Base-by-base conservation (phyloP, 2,113 vertebrate species). In the Callithrix jacchus region DNA sequence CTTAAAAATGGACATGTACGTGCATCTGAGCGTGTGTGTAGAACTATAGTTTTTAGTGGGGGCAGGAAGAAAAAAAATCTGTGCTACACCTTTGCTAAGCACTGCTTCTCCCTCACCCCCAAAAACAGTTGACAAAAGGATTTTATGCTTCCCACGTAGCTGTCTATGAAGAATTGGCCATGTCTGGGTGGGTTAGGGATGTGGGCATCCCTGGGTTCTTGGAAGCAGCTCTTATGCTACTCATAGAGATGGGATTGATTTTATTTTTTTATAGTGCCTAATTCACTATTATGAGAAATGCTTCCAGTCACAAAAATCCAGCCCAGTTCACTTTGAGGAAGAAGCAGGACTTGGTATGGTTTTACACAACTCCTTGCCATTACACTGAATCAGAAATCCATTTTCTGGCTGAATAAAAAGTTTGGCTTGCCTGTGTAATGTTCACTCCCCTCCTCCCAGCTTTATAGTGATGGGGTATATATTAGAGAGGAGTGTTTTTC, bases 211-310 rank as follows among this genome's bases (percentile, higher is more conserved):
- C 80, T 90, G 40, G 56, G 40, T 92, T 87, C 23, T 56, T 30
- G 35, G 89, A 94, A 93, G 77, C 74, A 80, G 40, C 83, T 97
- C 58, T 40, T 56, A 18, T 1, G 40, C 56, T 89, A 32, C 27
- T 96, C n/a, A 25, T 23, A 89, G 52, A 87, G 80, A 64, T 40
- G 45, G 64, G 20, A 54, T n/a, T 89, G 37, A 79, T 74, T 76
- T 94, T 66, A 56, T 84, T 89, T 82, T 93, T 77, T 89, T 81
- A 87, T 74, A 35, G 74, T 42, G 18, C 71, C 91, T 71, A 49
- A 70, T 56, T 87, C 54, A 73, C 30, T 18, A 89, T 52, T 81
- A 32, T 0, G 37, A 37, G 61, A 71, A 71, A 8, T 80, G 25
- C 64, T 95, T 94, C 58, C 73, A 2, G 81, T 83, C 52, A 54